phyloP scores from a whole-genome alignment of 2,797 vertebrate species.

The Poecilia picta region DNA sequence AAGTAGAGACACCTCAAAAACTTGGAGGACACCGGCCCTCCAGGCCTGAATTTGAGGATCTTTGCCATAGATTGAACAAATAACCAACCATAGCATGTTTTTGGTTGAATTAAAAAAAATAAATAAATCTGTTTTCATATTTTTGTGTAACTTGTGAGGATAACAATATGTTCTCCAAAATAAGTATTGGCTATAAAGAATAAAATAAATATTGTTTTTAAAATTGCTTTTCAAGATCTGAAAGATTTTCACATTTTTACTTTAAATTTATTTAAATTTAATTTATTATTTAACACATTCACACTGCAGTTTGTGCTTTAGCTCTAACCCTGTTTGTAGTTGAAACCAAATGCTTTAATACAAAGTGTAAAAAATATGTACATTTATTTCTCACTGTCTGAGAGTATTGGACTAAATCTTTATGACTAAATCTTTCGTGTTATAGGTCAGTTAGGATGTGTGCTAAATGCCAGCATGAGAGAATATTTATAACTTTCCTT shows the following conservation, averaged over 20 bases:
- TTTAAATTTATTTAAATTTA: neutral
- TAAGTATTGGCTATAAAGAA: neutral
- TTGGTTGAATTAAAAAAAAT: no score
- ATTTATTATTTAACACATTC: neutral
- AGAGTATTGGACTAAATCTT: no score
- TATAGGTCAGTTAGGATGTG: no score
- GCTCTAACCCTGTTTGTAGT: no score
- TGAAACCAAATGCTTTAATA: neutral
- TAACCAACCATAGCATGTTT: neutral
- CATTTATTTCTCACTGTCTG: neutral
- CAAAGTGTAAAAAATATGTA: neutral
- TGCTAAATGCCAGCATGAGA: no score
- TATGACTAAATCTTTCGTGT: neutral
- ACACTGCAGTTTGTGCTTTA: neutral
- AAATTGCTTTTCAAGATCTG: neutral
- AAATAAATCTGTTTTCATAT: no score
- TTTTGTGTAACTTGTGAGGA: neutral
- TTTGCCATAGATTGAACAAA: neutral
- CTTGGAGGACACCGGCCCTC: no score
- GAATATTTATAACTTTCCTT: no score
- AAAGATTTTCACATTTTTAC: neutral
- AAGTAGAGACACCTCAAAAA: no score
- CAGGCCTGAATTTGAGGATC: no score
- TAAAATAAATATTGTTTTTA: neutral
- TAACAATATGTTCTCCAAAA: neutral